phyloP scores from a whole-genome alignment of 2,888 invertebrate species.

The Drosophila stalkeri region DNA sequence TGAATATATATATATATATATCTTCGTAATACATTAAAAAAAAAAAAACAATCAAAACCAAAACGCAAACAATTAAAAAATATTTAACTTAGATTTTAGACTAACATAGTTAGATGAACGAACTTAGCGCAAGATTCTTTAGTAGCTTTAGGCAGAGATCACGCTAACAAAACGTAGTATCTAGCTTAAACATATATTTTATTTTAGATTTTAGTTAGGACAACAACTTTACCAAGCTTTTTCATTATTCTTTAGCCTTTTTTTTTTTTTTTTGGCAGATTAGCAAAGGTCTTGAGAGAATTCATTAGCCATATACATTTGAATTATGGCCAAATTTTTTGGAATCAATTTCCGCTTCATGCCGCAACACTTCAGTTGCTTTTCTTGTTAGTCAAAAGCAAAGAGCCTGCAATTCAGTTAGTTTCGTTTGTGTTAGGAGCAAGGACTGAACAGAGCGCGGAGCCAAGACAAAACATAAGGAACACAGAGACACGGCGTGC shows the following conservation, averaged over 20 bases:
- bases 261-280: neutral
- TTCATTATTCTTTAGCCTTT: conserved; percentile 1
- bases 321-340: neutral
- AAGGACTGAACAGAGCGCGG: conserved; percentile 13
- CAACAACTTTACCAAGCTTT: conserved; percentile 24
- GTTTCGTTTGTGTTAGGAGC: conserved; percentile 20
- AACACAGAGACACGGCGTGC: conserved; percentile 40
- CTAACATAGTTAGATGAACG: conserved; percentile 53
- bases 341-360: conserved; percentile 19
- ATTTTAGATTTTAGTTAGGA: conserved; percentile 26
- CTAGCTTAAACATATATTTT: conserved; percentile 11
- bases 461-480: conserved; percentile 21
- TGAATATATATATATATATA: conserved; percentile 31
- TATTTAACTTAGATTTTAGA: conserved; percentile 17
- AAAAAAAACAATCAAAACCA: conserved; percentile 32
- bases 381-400: conserved; percentile 33
- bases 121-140: conserved; percentile 35
- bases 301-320: neutral
- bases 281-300: conserved; percentile 1
- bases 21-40: conserved; percentile 39
- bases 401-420: conserved; percentile 19
- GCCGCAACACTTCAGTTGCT: conserved; percentile 9
- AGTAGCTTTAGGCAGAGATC: conserved; percentile 22
- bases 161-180: conserved; percentile 3
- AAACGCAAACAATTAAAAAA: conserved; percentile 29